Evolutionary conservation across 1,140 invertebrate species (phyloP).

Genomic region (Drosophila takahashii): DNA sequence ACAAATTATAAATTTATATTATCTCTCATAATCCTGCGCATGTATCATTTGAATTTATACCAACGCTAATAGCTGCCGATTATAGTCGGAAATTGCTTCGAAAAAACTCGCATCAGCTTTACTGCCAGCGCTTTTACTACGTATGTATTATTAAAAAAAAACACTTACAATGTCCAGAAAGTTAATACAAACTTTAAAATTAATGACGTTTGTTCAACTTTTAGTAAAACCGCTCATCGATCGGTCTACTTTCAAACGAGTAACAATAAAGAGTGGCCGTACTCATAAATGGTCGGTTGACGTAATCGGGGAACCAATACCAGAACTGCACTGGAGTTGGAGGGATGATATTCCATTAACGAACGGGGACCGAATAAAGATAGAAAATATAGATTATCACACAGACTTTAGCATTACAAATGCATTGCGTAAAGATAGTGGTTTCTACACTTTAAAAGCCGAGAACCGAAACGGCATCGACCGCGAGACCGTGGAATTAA

Average conservation of each 20-base stretch:
- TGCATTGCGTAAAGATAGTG: slow-evolving; percentile 94
- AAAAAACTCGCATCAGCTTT: slow-evolving; percentile 29
- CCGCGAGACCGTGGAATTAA: slow-evolving; percentile 94
- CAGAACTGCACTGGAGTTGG: slow-evolving; percentile 94
- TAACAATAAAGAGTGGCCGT: slow-evolving; percentile 95
- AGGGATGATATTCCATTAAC: slow-evolving; percentile 92
- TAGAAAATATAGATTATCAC: slow-evolving; percentile 96
- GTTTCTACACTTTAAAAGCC: slow-evolving; percentile 94
- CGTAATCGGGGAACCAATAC: slow-evolving; percentile 95
- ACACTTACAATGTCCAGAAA: not conserved
- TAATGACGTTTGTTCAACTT: slow-evolving; percentile 84
- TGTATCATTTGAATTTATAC: slow-evolving; percentile 1
- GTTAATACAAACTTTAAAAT: not conserved
- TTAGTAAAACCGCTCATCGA: slow-evolving; percentile 97
- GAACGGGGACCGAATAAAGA: slow-evolving; percentile 93
- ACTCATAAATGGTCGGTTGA: slow-evolving; percentile 97
- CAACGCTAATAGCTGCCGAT: not conserved
- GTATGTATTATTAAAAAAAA: slow-evolving; percentile 38
- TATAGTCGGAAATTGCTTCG: slow-evolving; percentile 13
- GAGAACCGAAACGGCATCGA: slow-evolving; percentile 96
- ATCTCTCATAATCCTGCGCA: slow-evolving; percentile 6
- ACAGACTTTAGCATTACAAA: slow-evolving; percentile 94
- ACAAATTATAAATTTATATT: not conserved
- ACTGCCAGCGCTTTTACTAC: slow-evolving; percentile 24
- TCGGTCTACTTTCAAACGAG: slow-evolving; percentile 93